phyloP scores from a whole-genome alignment of 2,888 invertebrate genomes.

The Archips xylosteana region DNA sequence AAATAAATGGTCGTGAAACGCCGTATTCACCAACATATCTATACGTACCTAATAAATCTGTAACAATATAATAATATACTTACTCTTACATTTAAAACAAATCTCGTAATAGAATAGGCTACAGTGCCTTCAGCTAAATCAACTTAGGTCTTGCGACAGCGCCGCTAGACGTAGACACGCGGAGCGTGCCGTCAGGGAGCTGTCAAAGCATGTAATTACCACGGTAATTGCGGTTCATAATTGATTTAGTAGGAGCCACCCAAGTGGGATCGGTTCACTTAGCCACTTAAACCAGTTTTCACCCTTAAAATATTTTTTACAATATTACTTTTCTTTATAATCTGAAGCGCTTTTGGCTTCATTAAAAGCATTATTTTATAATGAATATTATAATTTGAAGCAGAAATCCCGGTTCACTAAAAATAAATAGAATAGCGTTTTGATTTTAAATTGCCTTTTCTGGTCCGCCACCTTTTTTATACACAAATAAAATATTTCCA shows the following conservation, averaged over 20 bases:
- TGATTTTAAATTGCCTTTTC: not conserved
- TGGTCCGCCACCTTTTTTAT: not conserved
- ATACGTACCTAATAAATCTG: too few species aligned
- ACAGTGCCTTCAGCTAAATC: conserved; percentile 44
- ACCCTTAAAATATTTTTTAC: not conserved
- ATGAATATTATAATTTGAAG: not conserved
- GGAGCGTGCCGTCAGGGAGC: conserved; percentile 54
- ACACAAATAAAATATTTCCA: too few species aligned
- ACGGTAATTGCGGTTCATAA: conserved; percentile 60
- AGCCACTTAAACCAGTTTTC: conserved; percentile 8
- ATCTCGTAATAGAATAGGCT: not conserved
- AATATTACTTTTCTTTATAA: not conserved
- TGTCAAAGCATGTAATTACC: conserved; percentile 65
- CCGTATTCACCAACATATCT: too few species aligned
- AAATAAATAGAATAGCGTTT: not conserved
- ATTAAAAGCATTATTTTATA: not conserved
- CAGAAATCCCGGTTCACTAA: not conserved
- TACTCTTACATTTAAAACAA: too few species aligned
- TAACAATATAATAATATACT: too few species aligned
- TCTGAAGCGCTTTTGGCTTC: not conserved
- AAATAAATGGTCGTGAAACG: too few species aligned
- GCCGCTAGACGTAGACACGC: conserved; percentile 49
- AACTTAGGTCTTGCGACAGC: conserved; percentile 52
- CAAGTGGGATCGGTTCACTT: conserved; percentile 51
- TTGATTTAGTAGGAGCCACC: conserved; percentile 58